phyloP scores from a whole-genome alignment of 92 coral and sea anemone species.

The Bergia sp. region DNA sequence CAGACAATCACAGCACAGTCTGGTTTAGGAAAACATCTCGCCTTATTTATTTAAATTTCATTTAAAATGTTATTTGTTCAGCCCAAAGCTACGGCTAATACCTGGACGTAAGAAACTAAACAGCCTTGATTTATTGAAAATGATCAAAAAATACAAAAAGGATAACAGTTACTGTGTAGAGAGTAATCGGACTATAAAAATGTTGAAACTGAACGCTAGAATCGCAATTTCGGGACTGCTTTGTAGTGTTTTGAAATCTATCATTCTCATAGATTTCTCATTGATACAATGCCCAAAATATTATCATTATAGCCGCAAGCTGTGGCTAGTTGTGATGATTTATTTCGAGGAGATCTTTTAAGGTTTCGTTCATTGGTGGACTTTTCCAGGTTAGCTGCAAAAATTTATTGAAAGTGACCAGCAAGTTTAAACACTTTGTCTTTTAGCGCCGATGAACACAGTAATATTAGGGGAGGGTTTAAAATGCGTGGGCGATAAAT shows the following conservation, averaged over 20 bases:
- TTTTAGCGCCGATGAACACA: not conserved
- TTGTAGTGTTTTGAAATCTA: not conserved
- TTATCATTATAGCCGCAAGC: not conserved
- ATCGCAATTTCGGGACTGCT: not conserved
- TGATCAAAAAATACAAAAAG: not conserved
- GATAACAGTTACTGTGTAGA: not conserved
- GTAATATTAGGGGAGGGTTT: not conserved
- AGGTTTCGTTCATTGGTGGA: not conserved
- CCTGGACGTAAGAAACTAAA: not conserved
- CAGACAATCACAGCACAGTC: not conserved
- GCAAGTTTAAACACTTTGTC: not conserved
- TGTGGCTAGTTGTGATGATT: not conserved
- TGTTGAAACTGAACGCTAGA: not conserved
- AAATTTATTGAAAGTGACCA: not conserved
- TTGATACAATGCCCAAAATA: not conserved
- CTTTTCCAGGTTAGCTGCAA: not conserved
- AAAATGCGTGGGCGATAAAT: conserved; percentile 6
- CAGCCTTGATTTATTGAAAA: not conserved
- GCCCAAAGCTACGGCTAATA: not conserved
- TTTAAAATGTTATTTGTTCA: conserved; percentile 21
- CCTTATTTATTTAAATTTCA: not conserved
- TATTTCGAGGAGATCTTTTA: too few species aligned
- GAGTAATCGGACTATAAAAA: not conserved
- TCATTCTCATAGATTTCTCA: not conserved
- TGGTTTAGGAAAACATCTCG: not conserved